Conservation (phyloP, 2,888 invertebrate genomes). For the Cerastis leucographa region DNA sequence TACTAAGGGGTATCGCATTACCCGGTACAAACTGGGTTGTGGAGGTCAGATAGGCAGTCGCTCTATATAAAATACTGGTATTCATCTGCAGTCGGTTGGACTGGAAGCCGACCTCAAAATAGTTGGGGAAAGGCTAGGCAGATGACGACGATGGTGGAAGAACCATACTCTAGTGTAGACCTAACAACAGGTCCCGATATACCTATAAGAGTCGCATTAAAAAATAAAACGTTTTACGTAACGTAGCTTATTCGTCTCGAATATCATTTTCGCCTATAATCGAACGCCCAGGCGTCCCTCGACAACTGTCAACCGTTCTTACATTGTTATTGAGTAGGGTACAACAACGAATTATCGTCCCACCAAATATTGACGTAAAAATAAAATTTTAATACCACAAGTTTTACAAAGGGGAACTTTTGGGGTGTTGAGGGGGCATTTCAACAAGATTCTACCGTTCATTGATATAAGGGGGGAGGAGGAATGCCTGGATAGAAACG, state of each 20-base stretch:
- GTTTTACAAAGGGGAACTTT: conserved; percentile 24
- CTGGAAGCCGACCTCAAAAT: too few species aligned
- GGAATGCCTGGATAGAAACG: conserved; percentile 5
- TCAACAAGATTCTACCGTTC: conserved; percentile 21
- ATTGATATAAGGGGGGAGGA: conserved; percentile 36
- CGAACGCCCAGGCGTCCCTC: neutral
- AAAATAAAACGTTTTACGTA: too few species aligned
- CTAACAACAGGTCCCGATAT: too few species aligned
- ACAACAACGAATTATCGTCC: conserved; percentile 34
- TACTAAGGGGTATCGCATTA: too few species aligned
- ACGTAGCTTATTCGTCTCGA: neutral
- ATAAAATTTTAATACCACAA: conserved; percentile 51
- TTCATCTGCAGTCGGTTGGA: too few species aligned
- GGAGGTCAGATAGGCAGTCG: too few species aligned
- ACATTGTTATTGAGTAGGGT: conserved; percentile 30
- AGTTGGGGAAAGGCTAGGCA: too few species aligned
- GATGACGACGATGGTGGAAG: too few species aligned
- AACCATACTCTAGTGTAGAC: too few species aligned
- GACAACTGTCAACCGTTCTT: conserved; percentile 14
- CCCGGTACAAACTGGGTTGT: too few species aligned
- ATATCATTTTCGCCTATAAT: neutral
- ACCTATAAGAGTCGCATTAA: too few species aligned
- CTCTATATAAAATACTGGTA: too few species aligned
- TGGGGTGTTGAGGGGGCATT: conserved; percentile 11
- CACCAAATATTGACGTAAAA: conserved; percentile 39